These are phyloP conservation scores for Drosophila longiperda DNA, from an alignment of 2,888 invertebrate genomes.

Conservation along the genomic window DNA sequence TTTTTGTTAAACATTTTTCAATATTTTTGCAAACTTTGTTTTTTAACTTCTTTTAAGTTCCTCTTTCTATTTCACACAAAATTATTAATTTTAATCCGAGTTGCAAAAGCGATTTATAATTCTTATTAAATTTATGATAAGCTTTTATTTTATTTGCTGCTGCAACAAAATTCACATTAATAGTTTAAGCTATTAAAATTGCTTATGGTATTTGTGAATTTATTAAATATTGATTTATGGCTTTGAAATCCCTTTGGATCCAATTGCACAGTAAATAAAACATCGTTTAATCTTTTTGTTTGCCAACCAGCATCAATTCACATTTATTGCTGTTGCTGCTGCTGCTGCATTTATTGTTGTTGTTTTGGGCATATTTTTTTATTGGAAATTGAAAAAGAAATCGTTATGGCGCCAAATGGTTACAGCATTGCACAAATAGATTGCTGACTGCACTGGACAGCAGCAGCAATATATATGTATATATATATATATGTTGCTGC, in stretches of 20 bases:
- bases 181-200: background rate
- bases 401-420: constrained; percentile 56
- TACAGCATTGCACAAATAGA: constrained; percentile 24
- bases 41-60: background rate
- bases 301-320: constrained; percentile 8
- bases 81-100: background rate
- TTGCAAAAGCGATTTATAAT: background rate
- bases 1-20: background rate
- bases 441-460: constrained; percentile 24
- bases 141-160: background rate
- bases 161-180: background rate
- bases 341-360: background rate
- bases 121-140: background rate
- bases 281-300: constrained; percentile 41
- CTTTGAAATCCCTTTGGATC: constrained; percentile 29
- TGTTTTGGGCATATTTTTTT: constrained; percentile 23
- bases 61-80: background rate
- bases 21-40: background rate
- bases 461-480: constrained; percentile 3
- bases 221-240: constrained; percentile 31
- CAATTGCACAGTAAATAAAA: constrained; percentile 58
- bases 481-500: background rate
- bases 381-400: constrained; percentile 61
- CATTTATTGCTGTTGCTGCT: constrained; percentile 29
- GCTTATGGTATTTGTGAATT: constrained; percentile 5